Base-by-base conservation (phyloP, 2,797 vertebrate species). In the Yasuhikotakia modesta region DNA sequence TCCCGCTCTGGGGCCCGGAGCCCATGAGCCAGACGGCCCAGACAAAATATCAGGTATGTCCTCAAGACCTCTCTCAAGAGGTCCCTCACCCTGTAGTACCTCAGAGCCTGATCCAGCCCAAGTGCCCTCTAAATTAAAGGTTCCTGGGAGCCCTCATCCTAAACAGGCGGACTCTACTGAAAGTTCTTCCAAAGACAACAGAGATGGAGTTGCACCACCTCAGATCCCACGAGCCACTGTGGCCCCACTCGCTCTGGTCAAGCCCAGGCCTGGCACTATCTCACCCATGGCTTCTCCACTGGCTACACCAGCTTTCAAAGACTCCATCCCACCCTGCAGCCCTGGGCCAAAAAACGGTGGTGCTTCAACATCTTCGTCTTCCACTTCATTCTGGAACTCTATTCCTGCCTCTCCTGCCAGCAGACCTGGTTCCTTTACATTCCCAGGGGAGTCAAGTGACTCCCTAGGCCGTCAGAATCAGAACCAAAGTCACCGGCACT, bases 11-110 rank as follows among this genome's bases (percentile, higher is more conserved):
- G 94, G 94, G 90, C 93, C 95, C 50, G 96, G 95, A 90, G 92
- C 91, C 89, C 89, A 94, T 13, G 93, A 95, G 87, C 88, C 92
- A 55, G 96, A 98, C 81, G 94, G 96, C 93, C 95, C 95, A 92
- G 96, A 95, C 94, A 99, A 97, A 94, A 95, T 96, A 93, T 97
- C 96, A 97, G 98, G 98, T 98, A 99, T 87, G 90, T 95, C 94
- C 86, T 87, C 93, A 86, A 94, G 92, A 89, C 94, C 92, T 76
- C 90, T 87, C 87, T 92, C 93, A 78, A 79, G 88, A 57, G 73
- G 76, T 88, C 85, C 79, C 64, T 86, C 65, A 88, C 89, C 85
- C 87, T 89, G 2, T 58, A 68, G 90, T 64, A 80, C 77, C 46
- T 61, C 87, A 89, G 82, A 85, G 43, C 76, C 85, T 11, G 85